phyloP scores from a whole-genome alignment of 2,888 invertebrate genomes.

The Phytoseiulus persimilis region DNA sequence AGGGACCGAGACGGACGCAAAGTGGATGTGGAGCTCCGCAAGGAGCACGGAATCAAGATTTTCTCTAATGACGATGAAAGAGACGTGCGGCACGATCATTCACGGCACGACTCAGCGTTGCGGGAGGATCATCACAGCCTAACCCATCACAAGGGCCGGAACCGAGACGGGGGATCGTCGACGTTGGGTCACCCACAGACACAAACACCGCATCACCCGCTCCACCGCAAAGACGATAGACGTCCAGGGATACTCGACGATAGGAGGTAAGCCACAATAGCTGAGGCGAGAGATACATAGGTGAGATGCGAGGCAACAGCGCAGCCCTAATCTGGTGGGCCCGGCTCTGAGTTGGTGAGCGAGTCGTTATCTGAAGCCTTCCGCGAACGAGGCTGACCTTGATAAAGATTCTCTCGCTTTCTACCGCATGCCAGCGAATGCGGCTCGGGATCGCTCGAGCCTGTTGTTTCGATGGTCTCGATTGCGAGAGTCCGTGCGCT shows the following conservation, averaged over 20 bases:
- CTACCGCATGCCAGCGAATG: background rate
- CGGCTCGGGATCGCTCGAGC: too few species aligned
- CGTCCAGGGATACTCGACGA: background rate
- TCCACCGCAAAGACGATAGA: background rate
- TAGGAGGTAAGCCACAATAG: background rate
- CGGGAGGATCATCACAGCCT: background rate
- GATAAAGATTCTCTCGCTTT: background rate
- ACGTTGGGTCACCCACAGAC: background rate
- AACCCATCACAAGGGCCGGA: background rate
- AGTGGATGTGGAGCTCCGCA: constrained; percentile 26
- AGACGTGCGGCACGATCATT: background rate
- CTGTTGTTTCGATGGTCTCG: too few species aligned
- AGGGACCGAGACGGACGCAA: constrained; percentile 13
- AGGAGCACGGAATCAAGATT: constrained; percentile 25
- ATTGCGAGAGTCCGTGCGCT: too few species aligned
- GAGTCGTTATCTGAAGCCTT: background rate
- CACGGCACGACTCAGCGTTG: background rate
- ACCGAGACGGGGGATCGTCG: background rate
- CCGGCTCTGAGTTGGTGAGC: background rate
- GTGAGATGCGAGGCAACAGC: background rate
- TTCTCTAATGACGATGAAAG: background rate
- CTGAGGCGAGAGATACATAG: background rate
- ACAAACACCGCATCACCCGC: background rate
- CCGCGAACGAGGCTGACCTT: background rate
- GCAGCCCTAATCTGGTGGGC: background rate